Evolutionary conservation across 1,140 invertebrate genomes (phyloP).

Genomic region (Drosophila kohkoa): DNA sequence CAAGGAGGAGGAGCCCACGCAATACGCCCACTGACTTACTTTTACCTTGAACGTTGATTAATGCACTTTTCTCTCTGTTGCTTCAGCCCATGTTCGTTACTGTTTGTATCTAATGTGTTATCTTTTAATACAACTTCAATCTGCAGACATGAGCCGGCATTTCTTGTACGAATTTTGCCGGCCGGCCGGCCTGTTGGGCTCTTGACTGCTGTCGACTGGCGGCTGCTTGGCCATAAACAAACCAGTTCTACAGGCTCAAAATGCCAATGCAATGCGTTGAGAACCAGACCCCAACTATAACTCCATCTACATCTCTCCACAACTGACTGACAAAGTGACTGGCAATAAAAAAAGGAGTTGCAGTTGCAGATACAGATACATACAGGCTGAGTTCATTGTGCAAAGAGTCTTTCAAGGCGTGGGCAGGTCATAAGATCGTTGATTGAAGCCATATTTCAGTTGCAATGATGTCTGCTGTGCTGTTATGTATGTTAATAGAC

Average conservation of each 20-base stretch:
- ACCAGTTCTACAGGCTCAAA: slow-evolving; percentile 45
- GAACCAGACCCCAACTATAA: slow-evolving; percentile 18
- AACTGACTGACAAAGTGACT: slow-evolving; percentile 33
- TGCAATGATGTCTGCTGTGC: neutral
- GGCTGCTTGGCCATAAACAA: slow-evolving; percentile 20
- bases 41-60: slow-evolving; percentile 47
- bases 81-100: neutral
- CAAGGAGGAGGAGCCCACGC: slow-evolving; percentile 21
- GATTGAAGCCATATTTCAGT: slow-evolving; percentile 51
- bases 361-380: slow-evolving; percentile 24
- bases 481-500: neutral
- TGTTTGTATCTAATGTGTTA: slow-evolving; percentile 43
- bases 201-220: neutral
- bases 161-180: slow-evolving; percentile 46
- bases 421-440: slow-evolving; percentile 41
- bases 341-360: slow-evolving; percentile 46
- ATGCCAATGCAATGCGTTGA: slow-evolving; percentile 23
- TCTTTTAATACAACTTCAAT: slow-evolving; percentile 59
- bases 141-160: slow-evolving; percentile 49
- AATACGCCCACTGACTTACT: slow-evolving; percentile 51
- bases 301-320: slow-evolving; percentile 15
- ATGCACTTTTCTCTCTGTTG: slow-evolving; percentile 41
- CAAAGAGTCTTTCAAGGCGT: slow-evolving; percentile 34
- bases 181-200: slow-evolving; percentile 23
- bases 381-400: slow-evolving; percentile 1